Percentiles rank a stretch among this genome's conserved stretches.
phyloP scores from a whole-genome alignment of 2,888 invertebrate species.

The Rhamphomyia laevipes region DNA sequence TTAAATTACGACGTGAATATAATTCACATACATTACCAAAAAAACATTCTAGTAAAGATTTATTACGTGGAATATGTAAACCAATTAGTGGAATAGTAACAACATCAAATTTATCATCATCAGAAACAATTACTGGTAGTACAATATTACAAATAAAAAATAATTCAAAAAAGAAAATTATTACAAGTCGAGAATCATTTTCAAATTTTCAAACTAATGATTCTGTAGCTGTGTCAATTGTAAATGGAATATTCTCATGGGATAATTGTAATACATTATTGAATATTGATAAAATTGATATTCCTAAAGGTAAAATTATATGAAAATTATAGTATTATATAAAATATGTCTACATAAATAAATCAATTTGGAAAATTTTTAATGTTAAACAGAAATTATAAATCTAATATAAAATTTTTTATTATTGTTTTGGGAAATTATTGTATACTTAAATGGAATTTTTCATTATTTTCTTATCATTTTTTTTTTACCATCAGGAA shows the following conservation, averaged over 20 bases:
- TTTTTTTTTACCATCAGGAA: constrained; percentile 39
- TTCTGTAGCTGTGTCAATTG: constrained; percentile 32
- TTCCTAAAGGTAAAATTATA: constrained; percentile 37
- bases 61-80: background rate
- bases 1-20: constrained; percentile 1
- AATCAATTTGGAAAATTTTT: no score
- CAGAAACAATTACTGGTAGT: no score
- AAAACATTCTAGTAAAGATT: constrained; percentile 6
- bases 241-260: constrained; percentile 30
- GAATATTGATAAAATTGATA: constrained; percentile 27
- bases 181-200: constrained; percentile 9
- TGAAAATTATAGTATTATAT: no score
- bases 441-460: background rate
- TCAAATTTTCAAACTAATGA: constrained; percentile 31
- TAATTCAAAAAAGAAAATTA: constrained; percentile 12
- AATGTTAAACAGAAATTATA: no score
- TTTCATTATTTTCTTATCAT: background rate
- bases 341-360: no score
- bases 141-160: no score
- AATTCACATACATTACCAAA: constrained; percentile 12
- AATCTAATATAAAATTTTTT: background rate
- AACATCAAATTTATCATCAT: background rate
- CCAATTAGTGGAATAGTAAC: no score
- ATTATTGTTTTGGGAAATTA: background rate
- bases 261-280: constrained; percentile 20